Evolutionary conservation across 2,888 invertebrate genomes (phyloP).

Genomic region (Spilosoma lubricipeda): DNA sequence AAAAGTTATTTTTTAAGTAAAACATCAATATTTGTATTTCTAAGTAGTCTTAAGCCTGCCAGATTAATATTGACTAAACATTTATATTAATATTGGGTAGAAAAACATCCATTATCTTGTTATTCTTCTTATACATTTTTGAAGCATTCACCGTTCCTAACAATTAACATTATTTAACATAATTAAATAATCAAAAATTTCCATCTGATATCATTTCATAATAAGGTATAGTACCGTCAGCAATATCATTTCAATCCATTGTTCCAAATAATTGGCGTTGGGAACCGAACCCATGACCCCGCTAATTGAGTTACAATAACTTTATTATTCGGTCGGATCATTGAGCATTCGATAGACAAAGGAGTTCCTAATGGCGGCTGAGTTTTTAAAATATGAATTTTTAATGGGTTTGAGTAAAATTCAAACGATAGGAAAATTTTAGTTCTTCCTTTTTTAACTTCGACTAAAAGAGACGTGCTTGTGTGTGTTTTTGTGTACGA

Average conservation of each 20-base stretch:
- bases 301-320: constrained; percentile 65
- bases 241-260: constrained; percentile 55
- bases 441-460: not conserved
- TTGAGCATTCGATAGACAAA: constrained; percentile 50
- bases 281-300: constrained; percentile 55
- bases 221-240: constrained; percentile 27
- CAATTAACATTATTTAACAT: not conserved
- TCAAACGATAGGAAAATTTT: not conserved
- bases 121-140: not conserved
- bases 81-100: too few species aligned
- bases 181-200: constrained; percentile 20
- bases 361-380: constrained; percentile 37
- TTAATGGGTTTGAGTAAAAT: constrained; percentile 32
- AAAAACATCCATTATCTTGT: not conserved
- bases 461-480: not conserved
- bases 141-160: too few species aligned
- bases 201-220: constrained; percentile 15
- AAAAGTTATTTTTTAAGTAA: too few species aligned
- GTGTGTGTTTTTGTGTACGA: not conserved
- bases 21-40: not conserved
- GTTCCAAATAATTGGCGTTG: constrained; percentile 57
- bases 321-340: constrained; percentile 53
- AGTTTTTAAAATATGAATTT: constrained; percentile 40
- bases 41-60: not conserved
- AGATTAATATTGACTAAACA: not conserved